Evolutionary conservation across 2,113 vertebrate genomes (phyloP).

Genomic region (Crypturellus undulatus): DNA sequence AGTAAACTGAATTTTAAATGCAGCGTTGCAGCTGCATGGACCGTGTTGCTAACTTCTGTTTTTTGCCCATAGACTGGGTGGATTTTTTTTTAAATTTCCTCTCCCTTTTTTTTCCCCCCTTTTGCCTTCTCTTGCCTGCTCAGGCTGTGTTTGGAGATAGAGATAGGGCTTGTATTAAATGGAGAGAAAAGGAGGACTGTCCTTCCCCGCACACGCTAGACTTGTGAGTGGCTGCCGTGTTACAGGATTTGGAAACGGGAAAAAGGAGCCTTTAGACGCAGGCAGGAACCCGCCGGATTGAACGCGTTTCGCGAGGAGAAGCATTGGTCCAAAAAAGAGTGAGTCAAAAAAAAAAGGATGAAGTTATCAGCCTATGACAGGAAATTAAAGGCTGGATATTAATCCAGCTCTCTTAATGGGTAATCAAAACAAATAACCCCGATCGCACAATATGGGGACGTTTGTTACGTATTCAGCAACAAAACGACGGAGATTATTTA

Average conservation of each 20-base stretch:
- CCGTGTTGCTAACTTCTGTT: constrained; percentile 83
- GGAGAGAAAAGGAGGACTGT: background rate
- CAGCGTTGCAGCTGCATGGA: constrained; percentile 85
- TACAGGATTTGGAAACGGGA: constrained; percentile 66
- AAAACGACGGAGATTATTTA: background rate
- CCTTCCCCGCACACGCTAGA: constrained; percentile 51
- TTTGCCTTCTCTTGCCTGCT: constrained; percentile 29
- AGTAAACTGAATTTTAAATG: constrained; percentile 99
- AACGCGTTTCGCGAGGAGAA: constrained; percentile 49
- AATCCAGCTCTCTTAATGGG: constrained; percentile 38
- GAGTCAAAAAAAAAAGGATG: background rate
- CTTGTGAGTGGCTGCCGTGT: constrained; percentile 52
- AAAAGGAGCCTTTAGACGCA: constrained; percentile 67
- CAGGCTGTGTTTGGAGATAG: constrained; percentile 53
- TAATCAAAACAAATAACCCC: constrained; percentile 50
- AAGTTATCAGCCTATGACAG: constrained; percentile 65
- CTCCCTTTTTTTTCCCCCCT: background rate
- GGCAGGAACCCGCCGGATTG: constrained; percentile 29
- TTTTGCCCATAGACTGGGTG: constrained; percentile 77
- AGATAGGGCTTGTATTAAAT: constrained; percentile 51
- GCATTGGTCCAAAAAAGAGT: background rate
- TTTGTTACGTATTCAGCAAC: background rate
- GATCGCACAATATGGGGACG: background rate
- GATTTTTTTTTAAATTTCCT: background rate
- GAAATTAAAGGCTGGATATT: constrained; percentile 59